Evolutionary conservation across 2,888 invertebrate species (phyloP).

Genomic region (Masnerella sp.): DNA sequence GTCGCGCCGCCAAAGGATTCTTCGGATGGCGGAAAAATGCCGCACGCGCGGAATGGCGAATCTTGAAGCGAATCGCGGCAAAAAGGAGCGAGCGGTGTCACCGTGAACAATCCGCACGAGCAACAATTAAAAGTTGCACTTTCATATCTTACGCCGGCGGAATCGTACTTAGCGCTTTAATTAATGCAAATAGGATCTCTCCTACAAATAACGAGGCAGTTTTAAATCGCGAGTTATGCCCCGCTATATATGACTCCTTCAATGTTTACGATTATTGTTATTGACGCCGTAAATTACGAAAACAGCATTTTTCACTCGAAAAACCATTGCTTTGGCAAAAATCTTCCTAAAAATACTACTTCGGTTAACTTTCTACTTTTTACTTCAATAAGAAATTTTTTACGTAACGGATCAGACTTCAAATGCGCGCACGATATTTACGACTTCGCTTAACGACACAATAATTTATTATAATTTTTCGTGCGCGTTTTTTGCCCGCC

Average conservation of each 20-base stretch:
- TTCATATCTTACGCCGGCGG: too few species aligned
- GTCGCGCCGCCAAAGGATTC: too few species aligned
- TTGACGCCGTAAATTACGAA: conserved; percentile 15
- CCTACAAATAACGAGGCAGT: conserved; percentile 20
- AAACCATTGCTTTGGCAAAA: neutral
- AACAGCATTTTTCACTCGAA: neutral
- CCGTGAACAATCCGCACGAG: too few species aligned
- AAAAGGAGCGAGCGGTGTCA: too few species aligned
- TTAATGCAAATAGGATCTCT: conserved; percentile 25
- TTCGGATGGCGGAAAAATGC: too few species aligned
- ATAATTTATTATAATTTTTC: conserved; percentile 30
- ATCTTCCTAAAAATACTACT: conserved; percentile 7
- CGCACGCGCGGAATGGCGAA: too few species aligned
- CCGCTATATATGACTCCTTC: conserved; percentile 20
- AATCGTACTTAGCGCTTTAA: too few species aligned
- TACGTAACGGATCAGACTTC: neutral
- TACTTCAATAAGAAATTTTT: neutral
- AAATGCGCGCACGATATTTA: conserved; percentile 19
- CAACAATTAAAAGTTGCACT: too few species aligned
- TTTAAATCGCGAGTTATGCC: conserved; percentile 21
- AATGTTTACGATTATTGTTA: conserved; percentile 36
- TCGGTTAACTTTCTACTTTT: neutral
- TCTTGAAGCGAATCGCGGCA: too few species aligned
- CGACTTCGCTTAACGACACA: conserved; percentile 6
- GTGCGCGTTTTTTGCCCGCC: conserved; percentile 8